Evolutionary conservation across 2,888 invertebrate species (phyloP).

Genomic region (Endotricha flammealis): DNA sequence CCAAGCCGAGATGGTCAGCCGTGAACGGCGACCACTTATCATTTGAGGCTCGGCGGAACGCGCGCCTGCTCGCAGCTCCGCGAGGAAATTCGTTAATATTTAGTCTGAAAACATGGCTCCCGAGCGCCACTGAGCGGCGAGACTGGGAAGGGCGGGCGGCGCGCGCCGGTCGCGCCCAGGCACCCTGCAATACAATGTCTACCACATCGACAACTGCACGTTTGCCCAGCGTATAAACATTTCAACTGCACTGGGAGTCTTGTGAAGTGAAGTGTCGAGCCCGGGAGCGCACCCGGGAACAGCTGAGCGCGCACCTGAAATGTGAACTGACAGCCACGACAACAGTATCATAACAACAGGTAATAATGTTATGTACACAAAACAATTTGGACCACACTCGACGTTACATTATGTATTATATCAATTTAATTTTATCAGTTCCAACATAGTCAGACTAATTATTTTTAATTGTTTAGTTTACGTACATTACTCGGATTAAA

Average conservation of each 20-base stretch:
- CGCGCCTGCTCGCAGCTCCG: constrained; percentile 7
- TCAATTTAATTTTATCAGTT: too few relatives aligned
- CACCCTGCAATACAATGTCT: constrained; percentile 38
- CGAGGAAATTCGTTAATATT: constrained; percentile 49
- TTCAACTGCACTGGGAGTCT: neutral
- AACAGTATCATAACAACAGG: constrained; percentile 28
- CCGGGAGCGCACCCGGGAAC: constrained; percentile 6
- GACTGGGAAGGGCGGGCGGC: constrained; percentile 69
- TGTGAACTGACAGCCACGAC: constrained; percentile 25
- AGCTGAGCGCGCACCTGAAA: constrained; percentile 23
- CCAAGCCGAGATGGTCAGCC: constrained; percentile 5
- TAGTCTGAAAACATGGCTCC: constrained; percentile 37
- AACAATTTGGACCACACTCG: too few relatives aligned
- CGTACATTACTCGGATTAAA: too few relatives aligned
- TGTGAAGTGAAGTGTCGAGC: constrained; percentile 14
- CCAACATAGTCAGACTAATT: too few relatives aligned
- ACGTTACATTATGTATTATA: too few relatives aligned
- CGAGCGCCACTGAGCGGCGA: constrained; percentile 28
- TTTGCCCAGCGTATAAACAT: constrained; percentile 16
- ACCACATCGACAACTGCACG: constrained; percentile 34
- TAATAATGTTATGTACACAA: constrained; percentile 10
- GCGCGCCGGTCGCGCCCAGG: constrained; percentile 48
- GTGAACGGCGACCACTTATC: constrained; percentile 13
- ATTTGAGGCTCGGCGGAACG: constrained; percentile 11
- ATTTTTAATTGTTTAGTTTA: too few relatives aligned